Evolutionary conservation across 2,888 invertebrate genomes (phyloP), one percentile per base, ranked within the genome.

Genomic region (Andrena praecox): DNA sequence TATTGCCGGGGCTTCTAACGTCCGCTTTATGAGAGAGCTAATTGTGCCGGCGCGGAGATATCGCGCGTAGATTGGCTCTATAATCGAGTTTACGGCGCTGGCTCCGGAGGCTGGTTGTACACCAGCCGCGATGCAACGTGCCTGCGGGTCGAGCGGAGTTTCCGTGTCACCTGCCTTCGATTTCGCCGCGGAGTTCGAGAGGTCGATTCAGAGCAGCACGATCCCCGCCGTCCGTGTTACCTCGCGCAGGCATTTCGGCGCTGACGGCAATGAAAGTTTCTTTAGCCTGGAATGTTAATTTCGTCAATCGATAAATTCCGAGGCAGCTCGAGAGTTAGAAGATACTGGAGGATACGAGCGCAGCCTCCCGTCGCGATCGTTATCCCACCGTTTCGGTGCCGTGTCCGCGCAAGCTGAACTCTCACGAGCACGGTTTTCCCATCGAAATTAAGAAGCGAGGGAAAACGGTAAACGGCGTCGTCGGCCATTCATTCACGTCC

Each of bases 51-150:
- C 62, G 80, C 62, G 76, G 67, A 88, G 87, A 89, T 89, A 90
- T 86, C 84, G 78, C 81, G 31, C 29, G 33, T 70, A 84, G 88
- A 90, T 90, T 88, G 82, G 84, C 64, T 85, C 82, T 50, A 82
- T 89, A 90, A 90, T 90, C 89, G 85, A 77, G 77, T 90, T 90
- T 89, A 89, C 83, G 89, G 84, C 74, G 81, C 81, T 86, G 20
- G 48, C 29, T 27, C 4, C 50, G 29, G n/a, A 31, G n/a, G n/a
- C 54, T 42, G 59, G 59, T 10, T 62, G 20, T 60, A 5, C 8
- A 20, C 56, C 56, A 24, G 24, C 27, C 42, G 31, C 54, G 42
- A 48, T 59, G 59, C 59, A 42, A 62, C 62, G 60, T 48, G 60
- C 35, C 48, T 12, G 70, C 59, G 33, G n/a, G n/a, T 48, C 12